These are phyloP conservation scores for Sporophila hypoxantha DNA, from an alignment of 2,113 vertebrate species.

Conservation along the genomic window DNA sequence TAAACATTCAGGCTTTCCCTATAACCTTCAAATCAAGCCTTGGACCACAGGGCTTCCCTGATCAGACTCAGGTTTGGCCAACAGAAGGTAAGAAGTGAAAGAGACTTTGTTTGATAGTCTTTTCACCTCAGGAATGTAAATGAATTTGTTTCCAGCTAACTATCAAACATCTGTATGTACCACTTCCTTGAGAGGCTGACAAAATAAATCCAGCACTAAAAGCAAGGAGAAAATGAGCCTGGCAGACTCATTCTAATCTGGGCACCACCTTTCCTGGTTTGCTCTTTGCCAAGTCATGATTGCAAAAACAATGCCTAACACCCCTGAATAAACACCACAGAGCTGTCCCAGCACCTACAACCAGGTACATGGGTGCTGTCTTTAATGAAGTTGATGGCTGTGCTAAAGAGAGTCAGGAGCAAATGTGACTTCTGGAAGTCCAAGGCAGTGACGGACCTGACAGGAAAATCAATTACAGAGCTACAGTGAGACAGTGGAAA, in stretches of 20 bases:
- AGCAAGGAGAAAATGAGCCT: conserved; percentile 47
- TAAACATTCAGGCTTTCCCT: not conserved
- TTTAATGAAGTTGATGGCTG: not conserved
- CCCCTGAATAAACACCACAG: not conserved
- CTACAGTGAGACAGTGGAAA: conserved; percentile 20
- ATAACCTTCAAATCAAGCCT: not conserved
- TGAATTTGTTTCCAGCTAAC: conserved; percentile 18
- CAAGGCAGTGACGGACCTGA: not conserved
- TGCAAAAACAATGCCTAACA: conserved; percentile 13
- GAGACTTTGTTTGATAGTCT: not conserved
- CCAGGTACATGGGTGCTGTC: not conserved
- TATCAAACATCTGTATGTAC: conserved; percentile 3
- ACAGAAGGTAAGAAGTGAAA: not conserved
- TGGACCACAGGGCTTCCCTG: not conserved
- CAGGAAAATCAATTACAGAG: conserved; percentile 32
- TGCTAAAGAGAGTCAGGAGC: not conserved
- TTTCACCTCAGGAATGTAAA: not conserved
- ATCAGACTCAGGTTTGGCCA: not conserved
- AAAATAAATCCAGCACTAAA: conserved; percentile 48
- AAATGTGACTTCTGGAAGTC: not conserved
- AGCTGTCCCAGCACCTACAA: conserved; percentile 1
- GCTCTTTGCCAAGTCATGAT: conserved; percentile 29
- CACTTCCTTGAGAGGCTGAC: conserved; percentile 37
- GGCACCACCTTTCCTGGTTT: conserved; percentile 7
- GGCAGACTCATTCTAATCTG: conserved; percentile 24